Base-by-base conservation (phyloP, 2,888 invertebrate species). In the Camptogramma bilineatum region DNA sequence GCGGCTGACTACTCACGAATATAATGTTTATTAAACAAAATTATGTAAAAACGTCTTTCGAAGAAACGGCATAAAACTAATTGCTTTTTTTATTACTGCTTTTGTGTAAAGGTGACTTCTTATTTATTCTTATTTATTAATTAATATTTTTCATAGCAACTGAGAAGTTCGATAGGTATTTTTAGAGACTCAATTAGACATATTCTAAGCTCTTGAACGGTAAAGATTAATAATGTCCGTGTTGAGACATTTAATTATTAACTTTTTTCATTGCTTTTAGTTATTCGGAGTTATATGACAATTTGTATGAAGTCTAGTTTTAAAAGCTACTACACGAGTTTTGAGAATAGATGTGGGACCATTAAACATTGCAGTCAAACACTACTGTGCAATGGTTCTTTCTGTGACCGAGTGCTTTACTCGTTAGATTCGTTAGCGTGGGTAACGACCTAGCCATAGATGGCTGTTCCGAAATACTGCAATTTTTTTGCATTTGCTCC, bases 21-120 rank as follows among this genome's bases (percentile, higher is more conserved):
- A 67, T 73, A 70, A 71, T 71, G 64, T 66, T 67, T 62, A 66
- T 60, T 64, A 67, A 53, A 66, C 57, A 61, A 67, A 65, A 65
- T 61, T 61, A 59, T 55, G 42, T 55, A 62, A 66, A 70, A 66
- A 61, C 4, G 21, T 46, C 19, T 59, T 69, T 57, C 13, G n/a
- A n/a, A 55, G 21, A 31, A 47, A 59, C n/a, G 34, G 19, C 10
- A 47, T 47, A 4, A 48, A 56, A 48, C n/a, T 47, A 31, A 46
- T 31, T 46, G 17, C 18, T 46, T 44, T 44, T 44, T 24, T 16
- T 21, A 17, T 18, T 21, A 2, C 39, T 16, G 44, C 7, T 44
- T 13, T 39, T n/a, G n/a, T n/a, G n/a, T n/a, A n/a, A n/a, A n/a
- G n/a, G n/a, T n/a, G n/a, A n/a, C n/a, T n/a, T n/a, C n/a, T n/a